Evolutionary conservation across 1,140 invertebrate species (phyloP), one percentile per base, ranked within the genome.

Genomic region (Zaprionus lachaisei): DNA sequence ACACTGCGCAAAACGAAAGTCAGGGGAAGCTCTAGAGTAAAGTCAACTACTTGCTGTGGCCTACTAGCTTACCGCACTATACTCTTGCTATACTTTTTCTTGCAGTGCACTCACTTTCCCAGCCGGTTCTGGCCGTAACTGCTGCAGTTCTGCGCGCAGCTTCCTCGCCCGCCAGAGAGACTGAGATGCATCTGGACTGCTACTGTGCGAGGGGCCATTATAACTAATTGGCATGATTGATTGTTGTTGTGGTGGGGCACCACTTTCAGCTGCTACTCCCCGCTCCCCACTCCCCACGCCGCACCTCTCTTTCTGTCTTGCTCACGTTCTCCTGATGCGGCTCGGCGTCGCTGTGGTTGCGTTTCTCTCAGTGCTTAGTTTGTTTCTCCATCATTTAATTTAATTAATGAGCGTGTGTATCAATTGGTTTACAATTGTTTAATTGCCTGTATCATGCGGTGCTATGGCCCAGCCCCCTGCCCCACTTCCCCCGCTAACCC

Each of bases 401-500:
- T 81, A 83, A 83, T 83, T 83, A 83, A 81, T 82, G 80, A 81
- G 76, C 72, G 68, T 81, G 68, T 79, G 80, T 83, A 83, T 83
- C 81, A 81, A 83, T 83, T 83, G 81, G 79, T 79, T 72, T 79
- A 74, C 80, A 83, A 83, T 83, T 83, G 79, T 76, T 83, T 81
- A 83, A 83, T 81, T 83, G 77, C 79, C 77, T 79, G 80, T 82
- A 76, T 81, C 80, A 73, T 81, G 79, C 70, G 60, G 71, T 79
- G 79, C 72, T 78, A 75, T 79, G 63, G 67, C 69, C 51, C 44
- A 68, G 17, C 68, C 37, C 28, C 60, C 17, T 26, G 31, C 34
- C 38, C 31, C 49, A 17, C 6, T 9, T 34, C 31, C 31, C 7
- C 28, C 31, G 11, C 31, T 34, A 9, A 11, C 20, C 44, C 15